These are phyloP conservation scores for Calcarius lapponicus DNA, from an alignment of 2,797 vertebrate species.

Conservation along the genomic window DNA sequence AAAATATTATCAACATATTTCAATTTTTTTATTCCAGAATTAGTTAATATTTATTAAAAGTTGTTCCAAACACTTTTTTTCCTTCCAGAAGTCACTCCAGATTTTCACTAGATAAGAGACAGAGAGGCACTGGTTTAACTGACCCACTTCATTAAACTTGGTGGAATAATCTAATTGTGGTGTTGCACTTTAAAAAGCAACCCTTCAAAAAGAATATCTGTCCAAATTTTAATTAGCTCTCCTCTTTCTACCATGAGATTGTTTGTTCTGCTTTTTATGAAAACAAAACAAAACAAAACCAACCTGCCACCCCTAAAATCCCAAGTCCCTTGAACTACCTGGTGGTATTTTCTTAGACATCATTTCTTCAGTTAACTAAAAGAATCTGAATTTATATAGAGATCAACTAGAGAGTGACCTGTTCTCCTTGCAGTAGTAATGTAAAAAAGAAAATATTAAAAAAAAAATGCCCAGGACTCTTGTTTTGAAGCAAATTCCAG, in stretches of 20 bases:
- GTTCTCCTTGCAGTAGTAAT: not conserved
- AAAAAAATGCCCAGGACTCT: too few species aligned
- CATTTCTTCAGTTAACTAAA: not conserved
- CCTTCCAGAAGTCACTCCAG: not conserved
- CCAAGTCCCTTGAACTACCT: fast-evolving
- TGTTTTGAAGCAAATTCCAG: not conserved
- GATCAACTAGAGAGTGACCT: not conserved
- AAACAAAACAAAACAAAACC: not conserved
- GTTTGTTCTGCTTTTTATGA: not conserved
- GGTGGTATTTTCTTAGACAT: not conserved
- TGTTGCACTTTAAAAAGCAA: not conserved
- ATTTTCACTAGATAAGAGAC: not conserved
- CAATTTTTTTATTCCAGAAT: not conserved
- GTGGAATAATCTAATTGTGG: not conserved
- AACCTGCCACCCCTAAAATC: not conserved
- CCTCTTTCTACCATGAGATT: not conserved
- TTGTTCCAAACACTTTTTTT: not conserved
- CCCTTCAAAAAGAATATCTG: not conserved
- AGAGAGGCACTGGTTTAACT: not conserved
- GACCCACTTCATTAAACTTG: not conserved
- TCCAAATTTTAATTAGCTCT: not conserved
- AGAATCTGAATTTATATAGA: not conserved
- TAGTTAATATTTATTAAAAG: not conserved
- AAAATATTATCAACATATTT: not conserved
- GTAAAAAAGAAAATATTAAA: not conserved